A percentile compares a stretch with the other conserved stretches of the same genome.
These are phyloP conservation scores for Eonycteris spelaea DNA, from an alignment of 2,113 vertebrate genomes.

Conservation along the genomic window DNA sequence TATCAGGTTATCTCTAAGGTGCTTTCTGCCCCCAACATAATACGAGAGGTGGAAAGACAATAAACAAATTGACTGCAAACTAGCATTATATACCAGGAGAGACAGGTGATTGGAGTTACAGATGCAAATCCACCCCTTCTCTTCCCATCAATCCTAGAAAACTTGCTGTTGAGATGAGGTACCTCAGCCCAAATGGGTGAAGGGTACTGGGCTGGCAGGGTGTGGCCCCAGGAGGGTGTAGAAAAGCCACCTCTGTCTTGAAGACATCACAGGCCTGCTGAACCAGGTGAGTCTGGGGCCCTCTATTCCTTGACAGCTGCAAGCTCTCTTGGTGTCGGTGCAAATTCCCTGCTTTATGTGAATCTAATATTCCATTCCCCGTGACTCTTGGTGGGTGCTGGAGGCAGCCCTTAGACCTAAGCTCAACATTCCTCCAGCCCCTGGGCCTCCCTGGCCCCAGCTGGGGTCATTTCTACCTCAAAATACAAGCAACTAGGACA, in stretches of 20 bases:
- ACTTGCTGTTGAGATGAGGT: not conserved
- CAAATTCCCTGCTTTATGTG: not conserved
- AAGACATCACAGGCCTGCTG: not conserved
- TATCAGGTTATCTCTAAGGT: not conserved
- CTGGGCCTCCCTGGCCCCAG: not conserved
- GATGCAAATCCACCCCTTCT: not conserved
- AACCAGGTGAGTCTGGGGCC: not conserved
- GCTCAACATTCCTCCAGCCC: not conserved
- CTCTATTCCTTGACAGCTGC: not conserved
- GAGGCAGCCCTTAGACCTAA: not conserved
- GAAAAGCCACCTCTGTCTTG: not conserved
- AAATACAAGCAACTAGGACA: not conserved
- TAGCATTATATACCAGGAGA: not conserved
- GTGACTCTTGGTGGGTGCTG: not conserved
- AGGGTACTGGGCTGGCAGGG: not conserved
- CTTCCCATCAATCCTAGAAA: not conserved
- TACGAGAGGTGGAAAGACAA: not conserved
- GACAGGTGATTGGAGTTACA: not conserved
- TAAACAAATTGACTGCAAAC: not conserved
- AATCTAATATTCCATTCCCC: not conserved
- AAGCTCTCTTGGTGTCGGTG: not conserved
- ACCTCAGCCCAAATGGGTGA: not conserved
- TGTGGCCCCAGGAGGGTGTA: fast-evolving
- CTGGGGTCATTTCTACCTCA: not conserved
- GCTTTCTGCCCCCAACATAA: not conserved